Percentiles rank a stretch among this genome's conserved stretches.
phyloP scores from a whole-genome alignment of 92 coral and sea anemone species.

The Porites rus region DNA sequence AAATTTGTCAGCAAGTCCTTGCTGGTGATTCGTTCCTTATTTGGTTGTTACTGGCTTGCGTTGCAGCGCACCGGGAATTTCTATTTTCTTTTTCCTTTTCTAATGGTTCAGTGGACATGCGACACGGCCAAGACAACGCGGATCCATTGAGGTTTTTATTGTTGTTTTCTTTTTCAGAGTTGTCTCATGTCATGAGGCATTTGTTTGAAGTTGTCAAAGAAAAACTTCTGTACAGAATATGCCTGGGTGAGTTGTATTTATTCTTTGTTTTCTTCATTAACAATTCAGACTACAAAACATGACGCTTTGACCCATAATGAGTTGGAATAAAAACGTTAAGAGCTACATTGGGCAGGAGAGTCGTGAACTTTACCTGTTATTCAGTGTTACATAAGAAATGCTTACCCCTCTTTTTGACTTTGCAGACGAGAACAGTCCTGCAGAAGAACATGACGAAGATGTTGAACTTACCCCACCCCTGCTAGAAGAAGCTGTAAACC shows the following conservation, averaged over 20 bases:
- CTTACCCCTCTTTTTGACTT: not conserved
- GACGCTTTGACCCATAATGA: too few species aligned
- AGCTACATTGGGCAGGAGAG: too few species aligned
- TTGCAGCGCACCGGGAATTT: too few species aligned
- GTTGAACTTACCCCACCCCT: slow-evolving; percentile 71
- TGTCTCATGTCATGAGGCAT: slow-evolving; percentile 71
- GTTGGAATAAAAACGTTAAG: too few species aligned
- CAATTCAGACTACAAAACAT: too few species aligned
- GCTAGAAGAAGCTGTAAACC: slow-evolving; percentile 85
- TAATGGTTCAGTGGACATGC: too few species aligned
- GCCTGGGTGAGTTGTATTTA: slow-evolving; percentile 18
- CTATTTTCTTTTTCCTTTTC: too few species aligned
- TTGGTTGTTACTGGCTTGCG: too few species aligned
- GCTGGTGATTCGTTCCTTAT: too few species aligned
- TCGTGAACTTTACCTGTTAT: too few species aligned
- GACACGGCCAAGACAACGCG: not conserved
- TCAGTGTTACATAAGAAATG: too few species aligned
- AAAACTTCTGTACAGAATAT: slow-evolving; percentile 53
- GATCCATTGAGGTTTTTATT: not conserved
- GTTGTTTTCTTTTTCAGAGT: slow-evolving; percentile 25
- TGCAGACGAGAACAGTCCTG: slow-evolving; percentile 3
- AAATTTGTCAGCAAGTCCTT: too few species aligned
- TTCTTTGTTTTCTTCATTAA: not conserved
- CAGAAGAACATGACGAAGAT: slow-evolving; percentile 25
- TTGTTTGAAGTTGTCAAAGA: slow-evolving; percentile 84